Evolutionary conservation across 2,888 invertebrate genomes (phyloP).

Genomic region (Drosophila koepferae): DNA sequence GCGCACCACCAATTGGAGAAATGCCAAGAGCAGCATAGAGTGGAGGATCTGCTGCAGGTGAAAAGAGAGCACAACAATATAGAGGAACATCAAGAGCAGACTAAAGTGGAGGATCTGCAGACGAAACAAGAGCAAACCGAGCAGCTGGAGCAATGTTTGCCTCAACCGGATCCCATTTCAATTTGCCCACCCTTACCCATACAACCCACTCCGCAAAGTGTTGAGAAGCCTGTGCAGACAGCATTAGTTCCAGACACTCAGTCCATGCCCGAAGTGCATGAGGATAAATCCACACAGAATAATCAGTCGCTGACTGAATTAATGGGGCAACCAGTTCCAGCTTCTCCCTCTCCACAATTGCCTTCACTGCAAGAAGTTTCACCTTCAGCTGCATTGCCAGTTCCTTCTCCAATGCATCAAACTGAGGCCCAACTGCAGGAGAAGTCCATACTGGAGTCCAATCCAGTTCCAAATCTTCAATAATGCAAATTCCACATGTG

Average conservation of each 20-base stretch:
- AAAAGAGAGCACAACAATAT: not conserved
- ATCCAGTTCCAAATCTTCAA: constrained; percentile 4
- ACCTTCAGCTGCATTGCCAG: not conserved
- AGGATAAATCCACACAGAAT: not conserved
- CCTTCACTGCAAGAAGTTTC: not conserved
- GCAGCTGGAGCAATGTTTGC: not conserved
- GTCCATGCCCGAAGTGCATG: not conserved
- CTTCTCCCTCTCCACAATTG: not conserved
- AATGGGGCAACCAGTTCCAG: not conserved
- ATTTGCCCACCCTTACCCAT: not conserved
- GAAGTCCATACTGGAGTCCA: not conserved
- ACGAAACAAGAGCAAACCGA: not conserved
- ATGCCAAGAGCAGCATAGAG: not conserved
- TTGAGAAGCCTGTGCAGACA: not conserved
- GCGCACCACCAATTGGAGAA: not conserved
- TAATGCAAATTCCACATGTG: not conserved
- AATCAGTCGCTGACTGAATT: not conserved
- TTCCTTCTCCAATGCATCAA: not conserved
- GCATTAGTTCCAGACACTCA: not conserved
- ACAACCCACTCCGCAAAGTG: not conserved
- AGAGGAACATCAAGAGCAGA: not conserved
- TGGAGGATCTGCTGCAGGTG: not conserved
- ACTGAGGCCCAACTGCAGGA: not conserved
- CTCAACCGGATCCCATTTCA: not conserved
- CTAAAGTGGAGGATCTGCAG: not conserved